Conservation (phyloP, 2,888 invertebrate genomes). For the Sussaba pulchella region DNA sequence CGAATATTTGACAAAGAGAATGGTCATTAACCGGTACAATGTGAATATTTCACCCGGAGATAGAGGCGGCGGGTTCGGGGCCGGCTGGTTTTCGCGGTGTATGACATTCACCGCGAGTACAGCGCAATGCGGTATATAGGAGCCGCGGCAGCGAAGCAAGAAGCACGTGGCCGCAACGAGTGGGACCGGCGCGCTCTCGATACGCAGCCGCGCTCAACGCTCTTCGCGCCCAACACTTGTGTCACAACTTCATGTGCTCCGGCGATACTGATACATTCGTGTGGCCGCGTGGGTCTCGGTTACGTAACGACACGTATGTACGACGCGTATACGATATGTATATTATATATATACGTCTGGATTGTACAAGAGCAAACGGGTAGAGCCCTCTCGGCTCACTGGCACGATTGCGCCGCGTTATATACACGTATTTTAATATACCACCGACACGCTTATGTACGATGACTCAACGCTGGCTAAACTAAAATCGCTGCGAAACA, state of each 20-base stretch:
- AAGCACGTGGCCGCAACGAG: constrained; percentile 58
- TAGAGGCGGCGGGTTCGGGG: not conserved
- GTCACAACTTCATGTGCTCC: not conserved
- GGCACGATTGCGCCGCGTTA: constrained; percentile 21
- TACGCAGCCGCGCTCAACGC: constrained; percentile 63
- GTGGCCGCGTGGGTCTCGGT: constrained; percentile 44
- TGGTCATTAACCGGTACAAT: not conserved
- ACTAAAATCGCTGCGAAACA: constrained; percentile 29
- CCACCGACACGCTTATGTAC: constrained; percentile 38
- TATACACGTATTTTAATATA: constrained; percentile 47
- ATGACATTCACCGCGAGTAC: constrained; percentile 46
- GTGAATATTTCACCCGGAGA: not conserved
- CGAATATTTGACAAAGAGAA: not conserved
- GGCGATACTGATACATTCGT: constrained; percentile 47
- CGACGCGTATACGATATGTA: too few relatives aligned
- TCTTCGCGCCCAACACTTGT: constrained; percentile 32
- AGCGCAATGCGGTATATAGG: constrained; percentile 26
- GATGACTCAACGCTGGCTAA: constrained; percentile 61
- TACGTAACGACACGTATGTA: too few relatives aligned
- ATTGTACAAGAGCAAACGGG: constrained; percentile 24
- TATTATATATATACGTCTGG: constrained; percentile 28
- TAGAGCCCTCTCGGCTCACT: constrained; percentile 40
- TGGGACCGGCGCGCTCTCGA: constrained; percentile 54
- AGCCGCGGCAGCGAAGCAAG: not conserved
- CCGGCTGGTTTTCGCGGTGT: constrained; percentile 19